These are phyloP conservation scores for Camponotus fellah DNA, from an alignment of 2,888 invertebrate genomes.

Conservation along the genomic window DNA sequence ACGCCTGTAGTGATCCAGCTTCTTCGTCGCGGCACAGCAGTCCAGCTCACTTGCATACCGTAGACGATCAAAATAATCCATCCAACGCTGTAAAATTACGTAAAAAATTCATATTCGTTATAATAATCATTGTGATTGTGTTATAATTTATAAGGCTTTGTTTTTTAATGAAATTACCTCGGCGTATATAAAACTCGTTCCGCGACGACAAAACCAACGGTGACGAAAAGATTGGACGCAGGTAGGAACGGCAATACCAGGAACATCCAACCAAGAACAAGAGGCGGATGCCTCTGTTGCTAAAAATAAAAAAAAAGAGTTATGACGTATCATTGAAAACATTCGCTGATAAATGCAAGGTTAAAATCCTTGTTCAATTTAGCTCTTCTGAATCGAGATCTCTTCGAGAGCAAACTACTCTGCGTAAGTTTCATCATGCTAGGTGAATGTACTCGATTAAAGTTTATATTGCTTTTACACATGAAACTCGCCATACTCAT, in stretches of 20 bases:
- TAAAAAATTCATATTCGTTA: neutral
- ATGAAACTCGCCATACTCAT: conserved; percentile 21
- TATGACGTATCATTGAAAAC: neutral
- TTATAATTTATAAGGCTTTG: neutral
- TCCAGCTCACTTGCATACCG: conserved; percentile 91
- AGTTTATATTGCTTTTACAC: conserved; percentile 44
- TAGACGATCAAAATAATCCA: conserved; percentile 92
- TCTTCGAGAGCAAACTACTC: conserved; percentile 31
- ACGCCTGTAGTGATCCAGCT: conserved; percentile 87
- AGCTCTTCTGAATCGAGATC: conserved; percentile 18
- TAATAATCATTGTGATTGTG: neutral
- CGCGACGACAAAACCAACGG: conserved; percentile 94
- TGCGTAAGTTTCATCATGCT: conserved; percentile 40
- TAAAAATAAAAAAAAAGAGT: conserved; percentile 83
- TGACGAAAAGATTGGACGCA: conserved; percentile 93
- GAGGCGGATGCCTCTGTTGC: conserved; percentile 90
- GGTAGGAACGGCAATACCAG: conserved; percentile 94
- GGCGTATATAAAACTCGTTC: conserved; percentile 96
- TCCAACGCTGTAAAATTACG: conserved; percentile 89
- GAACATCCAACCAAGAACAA: conserved; percentile 91
- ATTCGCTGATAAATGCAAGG: neutral
- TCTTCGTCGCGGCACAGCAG: conserved; percentile 86
- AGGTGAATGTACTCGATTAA: conserved; percentile 45
- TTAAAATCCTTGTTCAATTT: conserved; percentile 33
- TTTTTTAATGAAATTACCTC: conserved; percentile 87